These are phyloP conservation scores for Notarius lentiginosus DNA, from an alignment of 2,113 vertebrate genomes.

Conservation along the genomic window DNA sequence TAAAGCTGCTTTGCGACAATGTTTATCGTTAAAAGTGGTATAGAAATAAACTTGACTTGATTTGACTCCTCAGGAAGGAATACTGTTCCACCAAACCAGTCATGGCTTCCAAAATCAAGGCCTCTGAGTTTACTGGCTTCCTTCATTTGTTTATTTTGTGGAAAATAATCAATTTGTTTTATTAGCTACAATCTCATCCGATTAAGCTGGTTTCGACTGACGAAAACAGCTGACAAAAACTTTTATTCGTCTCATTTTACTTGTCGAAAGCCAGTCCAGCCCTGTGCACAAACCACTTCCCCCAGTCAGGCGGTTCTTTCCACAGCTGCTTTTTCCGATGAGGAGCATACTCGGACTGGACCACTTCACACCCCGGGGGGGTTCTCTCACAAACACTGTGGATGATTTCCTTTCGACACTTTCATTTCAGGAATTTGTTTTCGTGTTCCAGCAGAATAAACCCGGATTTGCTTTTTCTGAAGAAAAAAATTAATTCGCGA, in stretches of 20 bases:
- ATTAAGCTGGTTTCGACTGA: neutral
- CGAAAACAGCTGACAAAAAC: neutral
- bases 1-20: too few relatives aligned
- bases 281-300: neutral
- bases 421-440: neutral
- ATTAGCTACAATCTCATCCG: neutral
- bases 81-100: neutral
- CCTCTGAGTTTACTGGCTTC: neutral
- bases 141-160: neutral
- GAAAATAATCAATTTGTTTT: neutral
- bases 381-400: neutral
- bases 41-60: too few relatives aligned
- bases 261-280: neutral
- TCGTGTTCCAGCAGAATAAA: neutral
- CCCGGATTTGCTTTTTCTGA: too few relatives aligned
- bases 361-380: neutral
- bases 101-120: neutral
- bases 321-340: constrained; percentile 5
- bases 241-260: neutral
- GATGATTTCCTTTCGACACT: neutral
- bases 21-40: too few relatives aligned
- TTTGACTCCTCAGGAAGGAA: too few relatives aligned
- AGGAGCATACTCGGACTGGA: constrained; percentile 1
- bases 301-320: neutral
- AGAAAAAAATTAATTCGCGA: too few relatives aligned